These are phyloP conservation scores for Blennius ocellaris DNA, from an alignment of 2,113 vertebrate species.

Conservation along the genomic window DNA sequence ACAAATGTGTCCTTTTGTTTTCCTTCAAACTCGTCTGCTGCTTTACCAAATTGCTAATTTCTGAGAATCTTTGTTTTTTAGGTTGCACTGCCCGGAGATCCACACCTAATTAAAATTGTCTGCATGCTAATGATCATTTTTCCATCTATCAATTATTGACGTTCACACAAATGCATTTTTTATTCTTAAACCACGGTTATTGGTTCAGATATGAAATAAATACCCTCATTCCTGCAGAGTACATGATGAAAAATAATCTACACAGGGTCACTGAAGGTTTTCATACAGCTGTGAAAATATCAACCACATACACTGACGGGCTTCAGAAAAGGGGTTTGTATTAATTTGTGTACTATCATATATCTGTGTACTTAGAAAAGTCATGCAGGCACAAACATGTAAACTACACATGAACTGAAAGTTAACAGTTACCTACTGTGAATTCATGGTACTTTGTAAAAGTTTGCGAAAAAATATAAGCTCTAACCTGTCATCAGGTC, in stretches of 20 bases:
- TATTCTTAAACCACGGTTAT: not conserved
- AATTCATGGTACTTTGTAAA: too few relatives aligned
- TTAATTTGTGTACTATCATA: too few relatives aligned
- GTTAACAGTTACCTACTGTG: too few relatives aligned
- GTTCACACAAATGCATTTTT: too few relatives aligned
- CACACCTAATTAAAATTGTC: slow-evolving; percentile 17
- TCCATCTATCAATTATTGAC: not conserved
- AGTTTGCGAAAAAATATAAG: too few relatives aligned
- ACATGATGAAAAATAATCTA: not conserved
- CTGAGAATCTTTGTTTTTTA: not conserved
- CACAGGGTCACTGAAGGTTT: not conserved
- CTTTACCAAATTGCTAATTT: slow-evolving; percentile 17
- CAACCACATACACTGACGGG: not conserved
- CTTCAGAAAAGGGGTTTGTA: too few relatives aligned
- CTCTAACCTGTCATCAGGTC: not conserved
- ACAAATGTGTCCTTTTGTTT: slow-evolving; percentile 7
- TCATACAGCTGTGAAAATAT: not conserved
- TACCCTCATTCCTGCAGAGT: not conserved
- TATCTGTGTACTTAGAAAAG: too few relatives aligned
- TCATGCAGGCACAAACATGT: too few relatives aligned
- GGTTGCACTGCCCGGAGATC: slow-evolving; percentile 1
- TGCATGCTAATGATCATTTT: not conserved
- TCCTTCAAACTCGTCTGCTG: not conserved
- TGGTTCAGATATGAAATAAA: not conserved
- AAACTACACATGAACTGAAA: too few relatives aligned